These are phyloP conservation scores for Polydrusus cervinus DNA, from an alignment of 2,888 invertebrate species.

Conservation along the genomic window DNA sequence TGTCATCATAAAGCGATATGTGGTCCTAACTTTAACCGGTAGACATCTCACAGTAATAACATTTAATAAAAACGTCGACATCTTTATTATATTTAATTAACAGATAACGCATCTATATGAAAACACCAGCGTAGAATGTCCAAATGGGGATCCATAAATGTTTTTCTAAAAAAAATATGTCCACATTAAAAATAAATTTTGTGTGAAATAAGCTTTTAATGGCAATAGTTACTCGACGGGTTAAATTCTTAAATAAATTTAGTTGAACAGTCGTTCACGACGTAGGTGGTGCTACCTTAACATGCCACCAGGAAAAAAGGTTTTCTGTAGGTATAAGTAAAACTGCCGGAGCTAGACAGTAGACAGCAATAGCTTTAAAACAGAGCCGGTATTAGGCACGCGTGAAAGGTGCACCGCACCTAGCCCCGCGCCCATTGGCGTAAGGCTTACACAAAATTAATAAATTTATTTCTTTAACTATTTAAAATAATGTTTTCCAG, in stretches of 20 bases:
- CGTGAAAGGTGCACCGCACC: too few species aligned
- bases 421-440: too few species aligned
- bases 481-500: too few species aligned
- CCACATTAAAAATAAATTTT: conserved; percentile 25
- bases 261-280: neutral
- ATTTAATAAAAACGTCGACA: conserved; percentile 34
- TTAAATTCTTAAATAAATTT: conserved; percentile 12
- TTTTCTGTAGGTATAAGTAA: too few species aligned
- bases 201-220: conserved; percentile 29
- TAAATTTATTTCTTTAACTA: too few species aligned
- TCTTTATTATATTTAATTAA: conserved; percentile 48
- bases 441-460: too few species aligned
- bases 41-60: conserved; percentile 18
- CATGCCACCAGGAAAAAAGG: neutral
- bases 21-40: conserved; percentile 39
- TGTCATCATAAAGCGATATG: conserved; percentile 41
- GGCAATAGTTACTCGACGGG: conserved; percentile 9
- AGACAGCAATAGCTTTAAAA: too few species aligned
- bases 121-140: conserved; percentile 24
- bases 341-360: too few species aligned
- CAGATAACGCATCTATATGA: conserved; percentile 42
- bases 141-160: conserved; percentile 11
- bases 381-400: too few species aligned
- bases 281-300: conserved; percentile 34
- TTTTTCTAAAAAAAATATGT: conserved; percentile 27